Conservation (phyloP, 2,113 vertebrate genomes). For the Phyllopteryx taeniolatus region DNA sequence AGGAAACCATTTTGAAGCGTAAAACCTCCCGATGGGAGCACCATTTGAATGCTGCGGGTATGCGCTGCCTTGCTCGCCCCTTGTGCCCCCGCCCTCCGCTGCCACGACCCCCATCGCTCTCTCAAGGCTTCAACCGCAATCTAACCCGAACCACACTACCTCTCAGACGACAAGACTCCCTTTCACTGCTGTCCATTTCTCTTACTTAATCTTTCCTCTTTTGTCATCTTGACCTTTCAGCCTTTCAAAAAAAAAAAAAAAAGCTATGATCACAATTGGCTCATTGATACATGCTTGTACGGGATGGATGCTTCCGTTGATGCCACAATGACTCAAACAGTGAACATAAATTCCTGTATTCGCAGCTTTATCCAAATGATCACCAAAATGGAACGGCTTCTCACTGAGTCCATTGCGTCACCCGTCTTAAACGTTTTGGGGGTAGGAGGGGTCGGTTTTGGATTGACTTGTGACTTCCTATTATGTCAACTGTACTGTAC, state of each 20-base stretch:
- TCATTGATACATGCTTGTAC: not conserved
- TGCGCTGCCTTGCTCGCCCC: conserved; percentile 67
- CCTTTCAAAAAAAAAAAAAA: not conserved
- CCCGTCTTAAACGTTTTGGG: too few species aligned
- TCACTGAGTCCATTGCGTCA: too few species aligned
- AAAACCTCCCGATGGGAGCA: conserved; percentile 79
- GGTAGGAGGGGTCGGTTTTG: too few species aligned
- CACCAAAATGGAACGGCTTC: not conserved
- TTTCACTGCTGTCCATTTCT: conserved; percentile 58
- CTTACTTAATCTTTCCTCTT: conserved; percentile 24
- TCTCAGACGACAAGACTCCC: conserved; percentile 73
- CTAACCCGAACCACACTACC: conserved; percentile 77
- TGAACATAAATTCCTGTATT: not conserved
- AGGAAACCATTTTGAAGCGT: conserved; percentile 82
- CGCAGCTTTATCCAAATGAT: not conserved
- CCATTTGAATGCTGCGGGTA: conserved; percentile 77
- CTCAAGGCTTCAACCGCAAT: conserved; percentile 72
- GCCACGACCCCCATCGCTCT: conserved; percentile 47
- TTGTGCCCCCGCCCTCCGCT: conserved; percentile 34
- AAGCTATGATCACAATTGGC: not conserved
- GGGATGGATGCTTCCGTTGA: too few species aligned
- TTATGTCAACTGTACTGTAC: not conserved
- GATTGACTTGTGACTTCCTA: too few species aligned
- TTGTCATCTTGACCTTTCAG: conserved; percentile 25
- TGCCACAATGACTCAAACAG: too few species aligned